Evolutionary conservation across 92 coral and sea anemone genomes (phyloP).

Genomic region (Plumapathes pennacea): DNA sequence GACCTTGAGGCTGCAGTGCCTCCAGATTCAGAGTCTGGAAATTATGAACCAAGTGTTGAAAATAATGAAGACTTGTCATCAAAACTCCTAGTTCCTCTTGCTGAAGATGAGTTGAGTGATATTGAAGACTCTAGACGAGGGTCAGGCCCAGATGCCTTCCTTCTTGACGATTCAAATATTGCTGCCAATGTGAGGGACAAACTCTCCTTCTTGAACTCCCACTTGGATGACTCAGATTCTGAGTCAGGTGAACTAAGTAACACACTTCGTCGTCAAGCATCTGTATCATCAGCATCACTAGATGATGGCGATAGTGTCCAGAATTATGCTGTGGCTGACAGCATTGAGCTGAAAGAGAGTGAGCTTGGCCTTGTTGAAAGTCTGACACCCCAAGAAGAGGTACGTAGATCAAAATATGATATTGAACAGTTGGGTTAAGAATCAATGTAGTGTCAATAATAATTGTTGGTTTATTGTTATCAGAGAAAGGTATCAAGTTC

Average conservation of each 20-base stretch:
- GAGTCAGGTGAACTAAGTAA: neutral
- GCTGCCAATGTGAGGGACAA: constrained; percentile 16
- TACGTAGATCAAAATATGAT: neutral
- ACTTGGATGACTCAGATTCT: constrained; percentile 2
- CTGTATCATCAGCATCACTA: no score
- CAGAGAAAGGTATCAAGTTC: no score
- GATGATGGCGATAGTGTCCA: no score
- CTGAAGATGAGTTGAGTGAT: constrained; percentile 68
- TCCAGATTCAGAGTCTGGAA: no score
- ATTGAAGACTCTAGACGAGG: constrained; percentile 32
- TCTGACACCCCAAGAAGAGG: constrained; percentile 48
- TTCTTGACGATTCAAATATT: neutral
- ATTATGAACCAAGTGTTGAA: no score
- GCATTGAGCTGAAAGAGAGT: no score
- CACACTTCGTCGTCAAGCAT: neutral
- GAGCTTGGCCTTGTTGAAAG: no score
- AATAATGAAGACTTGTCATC: no score
- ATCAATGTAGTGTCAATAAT: no score
- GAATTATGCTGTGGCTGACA: no score
- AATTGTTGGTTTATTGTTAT: no score
- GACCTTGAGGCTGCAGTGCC: no score
- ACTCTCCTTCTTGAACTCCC: constrained; percentile 12
- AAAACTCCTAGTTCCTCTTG: constrained; percentile 37
- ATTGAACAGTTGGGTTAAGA: neutral
- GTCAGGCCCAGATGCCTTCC: constrained; percentile 16